Evolutionary conservation across 2,888 invertebrate genomes (phyloP), one percentile per base, ranked within the genome.

Genomic region (Tethea ocularis): DNA sequence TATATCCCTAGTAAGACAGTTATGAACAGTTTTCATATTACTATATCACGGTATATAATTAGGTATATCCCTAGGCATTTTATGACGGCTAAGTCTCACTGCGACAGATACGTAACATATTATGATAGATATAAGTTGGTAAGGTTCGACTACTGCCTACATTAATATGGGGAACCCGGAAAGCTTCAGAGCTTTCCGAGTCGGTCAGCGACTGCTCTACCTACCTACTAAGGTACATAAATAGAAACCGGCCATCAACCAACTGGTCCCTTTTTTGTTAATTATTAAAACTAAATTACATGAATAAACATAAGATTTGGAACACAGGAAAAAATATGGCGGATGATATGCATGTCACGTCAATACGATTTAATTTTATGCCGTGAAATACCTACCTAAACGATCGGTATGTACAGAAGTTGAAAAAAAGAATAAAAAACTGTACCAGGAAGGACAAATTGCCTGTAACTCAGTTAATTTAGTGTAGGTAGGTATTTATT

Each of bases 371-470:
- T 20, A 20, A 20, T 10, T 46, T 7, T 20, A 20, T n/a, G 8
- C 20, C 46, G 20, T 46, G 46, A 46, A 46, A 46, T 46, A n/a
- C n/a, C n/a, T n/a, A n/a, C n/a, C n/a, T n/a, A 10, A 20, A 20
- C 8, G n/a, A 20, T 20, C 20, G 20, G 46, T 46, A 46, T 17
- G 6, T 26, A 51, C 6, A 11, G 29, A 29, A n/a, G 46, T 26
- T 24, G 23, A 51, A 51, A 46, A 56, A 13, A 17, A 13, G 3
- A 20, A 6, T 13, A 29, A 55, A 55, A 51, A 58, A 62, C 54
- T 57, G 52, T 23, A 58, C 53, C 62, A 63, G 60, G 62, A 63
- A 60, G n/a, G 62, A 60, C 57, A 63, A 63, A 58, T 51, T 56
- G 38, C 56, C 41, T 29, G 52, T 56, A 51, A 36, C 56, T 51